Evolutionary conservation across 1,140 invertebrate genomes (phyloP).

Genomic region (Proctacanthus coquilletti): DNA sequence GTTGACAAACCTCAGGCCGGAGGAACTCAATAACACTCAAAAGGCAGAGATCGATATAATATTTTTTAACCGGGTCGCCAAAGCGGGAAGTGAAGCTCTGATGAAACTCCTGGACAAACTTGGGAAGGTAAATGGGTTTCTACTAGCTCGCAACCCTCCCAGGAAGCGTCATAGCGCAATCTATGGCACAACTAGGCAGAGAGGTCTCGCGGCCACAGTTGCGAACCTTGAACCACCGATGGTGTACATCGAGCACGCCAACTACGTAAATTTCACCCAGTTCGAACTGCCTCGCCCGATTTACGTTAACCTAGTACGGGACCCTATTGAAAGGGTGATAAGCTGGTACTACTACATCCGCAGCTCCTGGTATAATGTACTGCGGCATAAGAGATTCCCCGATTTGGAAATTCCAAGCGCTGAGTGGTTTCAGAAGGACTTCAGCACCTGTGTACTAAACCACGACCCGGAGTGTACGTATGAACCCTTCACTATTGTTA

Average conservation of each 20-base stretch:
- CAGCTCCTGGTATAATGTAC: constrained; percentile 46
- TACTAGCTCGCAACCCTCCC: constrained; percentile 62
- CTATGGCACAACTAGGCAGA: constrained; percentile 56
- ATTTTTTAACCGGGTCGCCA: constrained; percentile 75
- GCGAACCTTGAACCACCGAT: constrained; percentile 32
- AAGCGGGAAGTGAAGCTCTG: constrained; percentile 68
- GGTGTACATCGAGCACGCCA: constrained; percentile 58
- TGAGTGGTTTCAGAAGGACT: constrained; percentile 73
- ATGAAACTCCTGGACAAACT: constrained; percentile 63
- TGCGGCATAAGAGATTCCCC: constrained; percentile 39
- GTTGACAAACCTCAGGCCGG: constrained; percentile 10
- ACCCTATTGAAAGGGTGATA: constrained; percentile 71
- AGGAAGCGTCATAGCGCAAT: constrained; percentile 69
- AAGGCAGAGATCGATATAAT: constrained; percentile 49
- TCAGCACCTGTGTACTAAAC: constrained; percentile 62
- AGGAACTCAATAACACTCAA: constrained; percentile 54
- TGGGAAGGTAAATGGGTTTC: constrained; percentile 54
- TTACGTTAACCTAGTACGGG: constrained; percentile 70
- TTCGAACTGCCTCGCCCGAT: constrained; percentile 60
- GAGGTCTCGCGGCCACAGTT: constrained; percentile 34
- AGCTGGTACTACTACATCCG: constrained; percentile 69
- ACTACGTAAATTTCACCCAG: constrained; percentile 59
- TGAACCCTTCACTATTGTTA: constrained; percentile 55
- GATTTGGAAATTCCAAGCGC: constrained; percentile 65
- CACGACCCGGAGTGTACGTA: constrained; percentile 66